Percentiles rank a stretch among this genome's conserved stretches.
Evolutionary conservation across 2,888 invertebrate genomes (phyloP).

Genomic region (Hybos culiciformis): DNA sequence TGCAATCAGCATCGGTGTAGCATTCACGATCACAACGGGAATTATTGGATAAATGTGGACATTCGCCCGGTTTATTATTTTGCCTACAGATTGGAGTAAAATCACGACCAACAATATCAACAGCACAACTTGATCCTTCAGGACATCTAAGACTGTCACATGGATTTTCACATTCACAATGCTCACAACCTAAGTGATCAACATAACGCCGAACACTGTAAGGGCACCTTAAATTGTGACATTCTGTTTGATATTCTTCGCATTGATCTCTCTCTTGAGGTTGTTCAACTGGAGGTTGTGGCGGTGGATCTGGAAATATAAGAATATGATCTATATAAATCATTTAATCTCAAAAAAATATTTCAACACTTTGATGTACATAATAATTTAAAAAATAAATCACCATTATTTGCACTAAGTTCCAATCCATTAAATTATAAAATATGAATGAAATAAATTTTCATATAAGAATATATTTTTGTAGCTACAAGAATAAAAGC

Average conservation of each 20-base stretch:
- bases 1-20: constrained; percentile 67
- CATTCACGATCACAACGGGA: constrained; percentile 58
- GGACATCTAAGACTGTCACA: constrained; percentile 50
- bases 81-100: constrained; percentile 31
- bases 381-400: too few species aligned
- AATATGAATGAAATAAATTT: too few species aligned
- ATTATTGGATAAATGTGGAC: constrained; percentile 41
- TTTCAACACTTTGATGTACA: too few species aligned
- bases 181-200: constrained; percentile 48
- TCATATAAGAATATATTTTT: too few species aligned
- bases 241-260: constrained; percentile 44
- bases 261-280: constrained; percentile 35
- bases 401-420: too few species aligned
- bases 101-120: constrained; percentile 37
- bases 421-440: too few species aligned
- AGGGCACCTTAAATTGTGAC: constrained; percentile 49
- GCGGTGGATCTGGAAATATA: neutral
- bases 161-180: constrained; percentile 63
- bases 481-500: too few species aligned
- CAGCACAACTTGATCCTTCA: constrained; percentile 52
- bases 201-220: constrained; percentile 54
- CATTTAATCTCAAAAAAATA: too few species aligned
- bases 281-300: neutral
- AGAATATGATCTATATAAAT: too few species aligned
- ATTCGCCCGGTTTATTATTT: constrained; percentile 51